These are phyloP conservation scores for Xiphophorus maculatus DNA, from an alignment of 2,113 vertebrate species.

Conservation along the genomic window DNA sequence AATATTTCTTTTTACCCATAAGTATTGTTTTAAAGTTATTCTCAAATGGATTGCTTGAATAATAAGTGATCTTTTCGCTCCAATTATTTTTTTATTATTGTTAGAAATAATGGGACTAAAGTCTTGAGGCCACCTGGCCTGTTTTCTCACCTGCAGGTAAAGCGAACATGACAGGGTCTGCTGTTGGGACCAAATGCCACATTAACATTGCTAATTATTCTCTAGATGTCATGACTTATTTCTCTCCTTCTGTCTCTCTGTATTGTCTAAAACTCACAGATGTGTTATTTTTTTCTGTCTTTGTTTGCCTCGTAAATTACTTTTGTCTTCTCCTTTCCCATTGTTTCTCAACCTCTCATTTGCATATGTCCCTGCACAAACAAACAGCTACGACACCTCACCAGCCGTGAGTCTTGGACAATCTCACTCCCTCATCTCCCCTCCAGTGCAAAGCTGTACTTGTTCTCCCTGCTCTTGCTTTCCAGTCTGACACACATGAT, in stretches of 20 bases:
- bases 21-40: not conserved
- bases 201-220: conserved; percentile 46
- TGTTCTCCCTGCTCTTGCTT: conserved; percentile 58
- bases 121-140: not conserved
- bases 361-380: conserved; percentile 31
- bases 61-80: not conserved
- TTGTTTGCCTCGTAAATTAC: not conserved
- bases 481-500: conserved; percentile 49
- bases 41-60: not conserved
- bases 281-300: not conserved
- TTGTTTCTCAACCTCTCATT: conserved; percentile 24
- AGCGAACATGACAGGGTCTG: conserved; percentile 45
- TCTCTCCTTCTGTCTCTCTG: conserved; percentile 27
- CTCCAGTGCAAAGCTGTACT: conserved; percentile 61
- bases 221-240: conserved; percentile 18
- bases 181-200: conserved; percentile 31
- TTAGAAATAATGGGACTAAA: conserved; percentile 5
- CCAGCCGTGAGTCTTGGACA: conserved; percentile 44
- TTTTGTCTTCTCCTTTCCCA: conserved; percentile 5
- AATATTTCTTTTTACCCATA: not conserved
- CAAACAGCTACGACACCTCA: conserved; percentile 27
- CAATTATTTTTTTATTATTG: not conserved
- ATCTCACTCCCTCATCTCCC: conserved; percentile 46
- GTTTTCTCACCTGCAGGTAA: conserved; percentile 18
- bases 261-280: conserved; percentile 1